A percentile compares a stretch with the other conserved stretches of the same genome.
These are phyloP conservation scores for Phenganax marumi DNA, from an alignment of 92 coral and sea anemone genomes.

Conservation along the genomic window DNA sequence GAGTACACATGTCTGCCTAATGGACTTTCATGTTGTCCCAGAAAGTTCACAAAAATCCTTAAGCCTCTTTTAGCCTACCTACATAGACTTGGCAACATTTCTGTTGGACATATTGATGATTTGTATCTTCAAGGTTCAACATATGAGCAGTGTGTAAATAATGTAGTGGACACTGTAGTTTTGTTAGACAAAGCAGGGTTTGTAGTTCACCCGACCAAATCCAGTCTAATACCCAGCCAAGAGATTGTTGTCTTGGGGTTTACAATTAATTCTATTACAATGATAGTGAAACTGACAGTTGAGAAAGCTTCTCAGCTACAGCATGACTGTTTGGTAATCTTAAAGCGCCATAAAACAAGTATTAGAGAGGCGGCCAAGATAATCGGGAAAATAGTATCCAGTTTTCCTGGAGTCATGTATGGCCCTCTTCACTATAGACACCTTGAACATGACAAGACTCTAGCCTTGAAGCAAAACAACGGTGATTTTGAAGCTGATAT, in stretches of 20 bases:
- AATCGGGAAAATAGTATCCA: conserved; percentile 47
- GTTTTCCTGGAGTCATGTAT: conserved; percentile 48
- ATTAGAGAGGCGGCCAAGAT: conserved; percentile 49
- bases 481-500: conserved; percentile 49
- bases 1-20: not conserved
- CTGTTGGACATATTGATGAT: conserved; percentile 3
- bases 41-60: conserved; percentile 10
- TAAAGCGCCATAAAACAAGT: not conserved
- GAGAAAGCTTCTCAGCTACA: not conserved
- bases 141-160: not conserved
- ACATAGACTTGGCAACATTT: not conserved
- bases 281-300: not conserved
- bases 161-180: not conserved
- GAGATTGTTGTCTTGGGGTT: not conserved
- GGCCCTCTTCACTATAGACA: conserved; percentile 43
- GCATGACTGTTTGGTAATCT: not conserved
- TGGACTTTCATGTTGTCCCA: not conserved
- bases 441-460: conserved; percentile 53
- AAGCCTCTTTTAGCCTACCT: conserved; percentile 4
- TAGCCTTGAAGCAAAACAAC: conserved; percentile 31
- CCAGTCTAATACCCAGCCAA: not conserved
- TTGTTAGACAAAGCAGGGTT: conserved; percentile 1
- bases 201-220: not conserved
- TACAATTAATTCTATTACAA: not conserved
- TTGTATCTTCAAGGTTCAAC: not conserved